Evolutionary conservation across 2,888 invertebrate species (phyloP).

Genomic region (Dasysyrphus albostriatus): DNA sequence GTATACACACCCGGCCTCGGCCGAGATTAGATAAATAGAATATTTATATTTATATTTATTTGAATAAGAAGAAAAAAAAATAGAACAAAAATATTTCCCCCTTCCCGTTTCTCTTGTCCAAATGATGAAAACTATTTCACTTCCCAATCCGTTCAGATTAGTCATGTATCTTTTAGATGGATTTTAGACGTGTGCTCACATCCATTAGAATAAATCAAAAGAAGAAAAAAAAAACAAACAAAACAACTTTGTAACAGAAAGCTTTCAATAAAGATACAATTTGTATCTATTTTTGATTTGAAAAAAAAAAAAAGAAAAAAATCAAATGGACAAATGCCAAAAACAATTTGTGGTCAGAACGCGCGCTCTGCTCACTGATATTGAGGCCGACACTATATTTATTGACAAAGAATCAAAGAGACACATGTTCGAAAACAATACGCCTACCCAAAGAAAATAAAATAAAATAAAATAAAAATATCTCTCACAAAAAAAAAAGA

Average conservation of each 20-base stretch:
- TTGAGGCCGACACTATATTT: slow-evolving; percentile 53
- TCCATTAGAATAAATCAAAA: slow-evolving; percentile 22
- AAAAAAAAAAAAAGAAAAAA: neutral
- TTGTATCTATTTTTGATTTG: slow-evolving; percentile 27
- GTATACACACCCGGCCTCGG: slow-evolving; percentile 26
- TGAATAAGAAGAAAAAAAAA: neutral
- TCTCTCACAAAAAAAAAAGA: slow-evolving; percentile 29
- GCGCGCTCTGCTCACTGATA: slow-evolving; percentile 1
- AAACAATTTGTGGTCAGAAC: slow-evolving; percentile 62
- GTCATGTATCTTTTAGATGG: slow-evolving; percentile 58
- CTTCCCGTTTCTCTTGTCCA: slow-evolving; percentile 5
- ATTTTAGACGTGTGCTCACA: slow-evolving; percentile 47
- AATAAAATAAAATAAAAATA: neutral
- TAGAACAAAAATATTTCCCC: slow-evolving; percentile 17
- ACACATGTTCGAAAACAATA: slow-evolving; percentile 68
- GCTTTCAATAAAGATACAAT: slow-evolving; percentile 29
- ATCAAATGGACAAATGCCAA: slow-evolving; percentile 67
- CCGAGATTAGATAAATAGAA: slow-evolving; percentile 38
- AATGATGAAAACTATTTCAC: slow-evolving; percentile 53
- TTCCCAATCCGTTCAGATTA: slow-evolving; percentile 62
- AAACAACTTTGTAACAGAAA: slow-evolving; percentile 21
- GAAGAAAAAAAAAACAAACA: neutral
- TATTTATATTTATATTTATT: neutral
- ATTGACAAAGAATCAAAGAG: slow-evolving; percentile 58
- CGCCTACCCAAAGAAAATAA: slow-evolving; percentile 60